Evolutionary conservation across 2,888 invertebrate genomes (phyloP).

Genomic region (Craniophora ligustri): DNA sequence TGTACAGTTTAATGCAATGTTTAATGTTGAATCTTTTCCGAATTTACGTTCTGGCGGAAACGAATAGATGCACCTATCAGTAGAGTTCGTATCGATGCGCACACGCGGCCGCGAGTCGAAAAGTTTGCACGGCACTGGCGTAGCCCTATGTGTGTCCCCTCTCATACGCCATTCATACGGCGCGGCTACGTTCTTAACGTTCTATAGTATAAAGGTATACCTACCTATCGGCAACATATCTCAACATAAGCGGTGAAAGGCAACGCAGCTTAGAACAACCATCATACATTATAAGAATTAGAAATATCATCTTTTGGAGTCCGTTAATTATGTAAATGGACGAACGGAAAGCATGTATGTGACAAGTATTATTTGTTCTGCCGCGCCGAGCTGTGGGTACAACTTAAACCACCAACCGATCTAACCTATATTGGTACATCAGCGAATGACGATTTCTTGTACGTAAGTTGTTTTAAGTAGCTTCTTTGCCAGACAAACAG

Average conservation of each 20-base stretch:
- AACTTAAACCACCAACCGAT: too few relatives aligned
- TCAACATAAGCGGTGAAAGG: slow-evolving; percentile 49
- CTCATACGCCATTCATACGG: slow-evolving; percentile 50
- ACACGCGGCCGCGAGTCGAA: slow-evolving; percentile 65
- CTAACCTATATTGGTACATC: too few relatives aligned
- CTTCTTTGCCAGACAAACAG: too few relatives aligned
- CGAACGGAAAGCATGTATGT: too few relatives aligned
- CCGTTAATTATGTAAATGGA: too few relatives aligned
- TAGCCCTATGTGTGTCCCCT: slow-evolving; percentile 40
- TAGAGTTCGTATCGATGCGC: slow-evolving; percentile 41
- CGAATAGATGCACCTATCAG: slow-evolving; percentile 1
- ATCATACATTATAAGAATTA: background rate
- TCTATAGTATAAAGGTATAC: slow-evolving; percentile 47
- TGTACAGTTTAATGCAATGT: too few relatives aligned
- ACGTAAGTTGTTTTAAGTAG: too few relatives aligned
- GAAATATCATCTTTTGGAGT: too few relatives aligned
- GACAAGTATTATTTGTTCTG: too few relatives aligned
- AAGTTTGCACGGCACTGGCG: slow-evolving; percentile 59
- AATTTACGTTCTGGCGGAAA: slow-evolving; percentile 15
- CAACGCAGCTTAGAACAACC: slow-evolving; percentile 14
- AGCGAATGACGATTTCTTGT: too few relatives aligned
- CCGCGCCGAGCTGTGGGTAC: too few relatives aligned
- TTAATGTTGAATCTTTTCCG: slow-evolving; percentile 16
- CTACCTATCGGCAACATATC: slow-evolving; percentile 41
- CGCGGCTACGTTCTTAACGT: slow-evolving; percentile 20